Conservation (phyloP, 2,888 invertebrate genomes). For the Diaphora mendica region DNA sequence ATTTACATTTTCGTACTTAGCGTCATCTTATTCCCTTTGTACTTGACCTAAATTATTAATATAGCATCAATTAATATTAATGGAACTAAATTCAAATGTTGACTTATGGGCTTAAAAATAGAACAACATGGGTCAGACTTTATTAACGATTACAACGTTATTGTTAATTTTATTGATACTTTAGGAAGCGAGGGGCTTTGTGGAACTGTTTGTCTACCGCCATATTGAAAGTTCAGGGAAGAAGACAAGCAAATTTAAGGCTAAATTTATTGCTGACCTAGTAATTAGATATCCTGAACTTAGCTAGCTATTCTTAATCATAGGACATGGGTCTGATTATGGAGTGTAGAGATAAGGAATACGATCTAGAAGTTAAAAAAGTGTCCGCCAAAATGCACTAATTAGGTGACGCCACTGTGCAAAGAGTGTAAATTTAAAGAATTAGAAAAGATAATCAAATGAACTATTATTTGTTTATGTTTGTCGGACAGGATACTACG, state of each 20-base stretch:
- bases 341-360: too few relatives aligned
- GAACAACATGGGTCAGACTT: background rate
- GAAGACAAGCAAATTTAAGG: background rate
- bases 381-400: too few relatives aligned
- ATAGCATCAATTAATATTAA: background rate
- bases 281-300: too few relatives aligned
- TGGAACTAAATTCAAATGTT: background rate
- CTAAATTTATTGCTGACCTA: too few relatives aligned
- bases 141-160: background rate
- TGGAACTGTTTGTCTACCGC: background rate
- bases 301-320: too few relatives aligned
- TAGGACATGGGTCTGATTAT: too few relatives aligned
- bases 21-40: background rate
- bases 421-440: too few relatives aligned
- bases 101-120: slow-evolving; percentile 2
- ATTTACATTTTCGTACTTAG: background rate
- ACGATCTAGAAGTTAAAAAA: too few relatives aligned
- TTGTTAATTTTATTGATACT: background rate
- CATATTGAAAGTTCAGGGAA: background rate
- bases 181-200: background rate
- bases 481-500: too few relatives aligned
- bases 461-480: too few relatives aligned
- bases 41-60: slow-evolving; percentile 4
- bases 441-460: too few relatives aligned
- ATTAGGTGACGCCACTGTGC: too few relatives aligned